Percentiles rank a stretch among this genome's conserved stretches.
Evolutionary conservation across 2,797 vertebrate species (phyloP).

Genomic region (Propithecus perrieri): DNA sequence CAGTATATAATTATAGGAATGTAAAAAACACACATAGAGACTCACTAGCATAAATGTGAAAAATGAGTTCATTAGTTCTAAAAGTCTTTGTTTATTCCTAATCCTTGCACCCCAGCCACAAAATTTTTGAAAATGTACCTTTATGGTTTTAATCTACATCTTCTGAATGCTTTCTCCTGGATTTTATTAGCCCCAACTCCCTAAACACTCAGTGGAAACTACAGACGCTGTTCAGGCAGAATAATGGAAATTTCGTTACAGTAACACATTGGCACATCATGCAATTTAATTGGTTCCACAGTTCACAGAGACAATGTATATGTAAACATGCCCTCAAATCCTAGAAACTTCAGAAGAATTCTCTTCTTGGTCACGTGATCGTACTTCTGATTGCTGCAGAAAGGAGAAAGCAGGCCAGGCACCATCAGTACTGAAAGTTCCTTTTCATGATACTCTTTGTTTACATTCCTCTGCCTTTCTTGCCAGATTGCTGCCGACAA

Average conservation of each 20-base stretch:
- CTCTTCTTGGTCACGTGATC: not conserved
- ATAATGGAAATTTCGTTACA: conserved; percentile 3
- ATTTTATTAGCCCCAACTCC: not conserved
- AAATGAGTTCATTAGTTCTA: not conserved
- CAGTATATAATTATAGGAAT: not conserved
- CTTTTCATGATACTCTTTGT: not conserved
- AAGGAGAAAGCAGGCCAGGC: not conserved
- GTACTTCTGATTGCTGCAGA: not conserved
- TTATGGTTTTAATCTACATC: not conserved
- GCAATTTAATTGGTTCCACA: not conserved
- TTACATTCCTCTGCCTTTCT: not conserved
- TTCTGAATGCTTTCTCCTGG: not conserved
- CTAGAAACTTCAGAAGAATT: not conserved
- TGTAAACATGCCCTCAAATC: not conserved
- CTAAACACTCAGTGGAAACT: conserved; percentile 5
- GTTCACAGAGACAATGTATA: not conserved
- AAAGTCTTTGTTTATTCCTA: not conserved
- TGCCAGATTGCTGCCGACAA: not conserved
- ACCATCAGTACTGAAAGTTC: not conserved
- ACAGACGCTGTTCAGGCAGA: not conserved
- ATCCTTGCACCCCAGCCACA: not conserved
- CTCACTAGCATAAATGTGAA: not conserved
- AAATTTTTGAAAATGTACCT: not conserved
- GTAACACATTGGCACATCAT: not conserved
- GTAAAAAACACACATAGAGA: not conserved